Conservation (phyloP, 2,113 vertebrate species). For the Conger conger region DNA sequence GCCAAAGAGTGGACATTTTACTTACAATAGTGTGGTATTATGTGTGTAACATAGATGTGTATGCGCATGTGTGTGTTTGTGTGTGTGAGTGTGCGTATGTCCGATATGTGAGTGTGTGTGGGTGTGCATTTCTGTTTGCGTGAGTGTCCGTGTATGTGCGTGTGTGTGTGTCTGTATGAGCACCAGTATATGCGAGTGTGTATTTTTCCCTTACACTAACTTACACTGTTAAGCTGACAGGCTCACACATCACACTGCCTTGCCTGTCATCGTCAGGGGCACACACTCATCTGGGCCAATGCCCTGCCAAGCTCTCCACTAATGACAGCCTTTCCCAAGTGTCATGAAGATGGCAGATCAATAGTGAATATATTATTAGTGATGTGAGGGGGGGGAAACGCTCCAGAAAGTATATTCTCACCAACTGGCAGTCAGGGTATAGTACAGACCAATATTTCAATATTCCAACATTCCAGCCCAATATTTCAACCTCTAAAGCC, state of each 20-base stretch:
- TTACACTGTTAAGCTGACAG: neutral
- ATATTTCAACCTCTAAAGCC: neutral
- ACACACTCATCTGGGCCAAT: neutral
- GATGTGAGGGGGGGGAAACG: neutral
- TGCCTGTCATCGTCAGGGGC: neutral
- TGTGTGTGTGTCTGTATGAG: neutral
- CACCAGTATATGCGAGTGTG: neutral
- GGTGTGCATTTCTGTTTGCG: neutral
- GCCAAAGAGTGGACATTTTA: neutral
- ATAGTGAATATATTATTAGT: constrained; percentile 6
- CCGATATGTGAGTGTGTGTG: too few species aligned
- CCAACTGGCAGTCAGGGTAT: neutral
- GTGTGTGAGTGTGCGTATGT: too few species aligned
- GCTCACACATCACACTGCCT: neutral
- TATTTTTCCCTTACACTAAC: neutral
- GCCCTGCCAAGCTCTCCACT: neutral
- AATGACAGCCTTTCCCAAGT: neutral
- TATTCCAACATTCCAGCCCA: too few species aligned
- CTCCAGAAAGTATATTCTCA: neutral
- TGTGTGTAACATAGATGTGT: too few species aligned
- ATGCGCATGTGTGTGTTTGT: neutral
- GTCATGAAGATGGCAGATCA: neutral
- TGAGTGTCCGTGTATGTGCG: neutral
- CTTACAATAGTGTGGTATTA: neutral
- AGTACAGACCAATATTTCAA: neutral